Base-by-base conservation (phyloP, 2,797 vertebrate species). In the Periparus ater region DNA sequence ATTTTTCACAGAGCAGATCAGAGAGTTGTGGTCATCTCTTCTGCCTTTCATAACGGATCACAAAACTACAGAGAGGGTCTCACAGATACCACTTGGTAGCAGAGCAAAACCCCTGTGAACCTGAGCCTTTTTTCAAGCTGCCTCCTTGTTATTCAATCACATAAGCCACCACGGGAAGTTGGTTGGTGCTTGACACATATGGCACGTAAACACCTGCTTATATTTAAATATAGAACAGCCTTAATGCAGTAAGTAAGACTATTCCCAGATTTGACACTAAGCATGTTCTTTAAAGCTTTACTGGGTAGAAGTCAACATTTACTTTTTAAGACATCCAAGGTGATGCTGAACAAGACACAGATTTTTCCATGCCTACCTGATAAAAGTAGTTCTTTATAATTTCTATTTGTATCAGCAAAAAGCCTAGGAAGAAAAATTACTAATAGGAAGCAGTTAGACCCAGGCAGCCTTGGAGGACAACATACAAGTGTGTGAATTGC, bases 141-240 rank as follows among this genome's bases (percentile, higher is more conserved):
- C 22, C 27, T 92, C 25, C 65, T 85, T 36, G 26, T 47, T 62
- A 55, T 13, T 89, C 47, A 71, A 91, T 51, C 78, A 61, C 58
- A 27, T 89, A 26, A 92, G 29, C 65, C 22, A 47, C 65, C 68
- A 74, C 0, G 42, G 72, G 87, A 92, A 80, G 72, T 17, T 67
- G 72, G 53, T 89, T 83, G 20, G 34, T 77, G 87, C 82, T 58
- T 83, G 89, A 95, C 91, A 91, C 85, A 95, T 30, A 85, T 0
- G 5, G 93, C 94, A 95, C 62, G 47, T 96, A 96, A 95, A 87
- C 96, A 96, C 88, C 94, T 96, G 94, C 96, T 96, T 96, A 95
- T 54, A 61, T 80, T 83, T 95, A 96, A 96, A 96, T 96, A 96
- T 95, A 96, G 96, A 91, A 89, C 85, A 85, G 82, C 72, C 65